These are phyloP conservation scores for Rotaria sp. DNA, from an alignment of 2,888 invertebrate species.

Conservation along the genomic window DNA sequence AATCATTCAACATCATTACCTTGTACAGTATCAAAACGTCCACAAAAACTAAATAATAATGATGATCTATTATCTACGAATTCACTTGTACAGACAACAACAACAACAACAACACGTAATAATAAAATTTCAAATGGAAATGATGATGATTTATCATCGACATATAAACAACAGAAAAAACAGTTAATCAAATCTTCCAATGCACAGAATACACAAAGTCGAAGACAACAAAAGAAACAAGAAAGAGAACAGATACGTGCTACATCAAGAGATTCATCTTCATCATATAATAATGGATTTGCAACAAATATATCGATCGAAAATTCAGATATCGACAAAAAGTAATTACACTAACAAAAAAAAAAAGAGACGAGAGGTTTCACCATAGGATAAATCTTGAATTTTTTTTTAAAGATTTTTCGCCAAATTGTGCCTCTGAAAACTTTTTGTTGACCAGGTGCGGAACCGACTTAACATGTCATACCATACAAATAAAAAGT, in stretches of 20 bases:
- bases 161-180: conserved; percentile 9
- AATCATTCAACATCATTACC: conserved; percentile 17
- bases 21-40: conserved; percentile 22
- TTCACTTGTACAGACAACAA: background rate
- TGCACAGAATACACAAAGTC: background rate
- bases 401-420: too few relatives aligned
- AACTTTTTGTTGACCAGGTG: too few relatives aligned
- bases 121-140: background rate
- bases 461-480: too few relatives aligned
- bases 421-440: too few relatives aligned
- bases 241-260: background rate
- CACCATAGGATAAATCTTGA: too few relatives aligned
- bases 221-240: conserved; percentile 16
- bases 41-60: background rate
- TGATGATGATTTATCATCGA: background rate
- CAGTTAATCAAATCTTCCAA: background rate
- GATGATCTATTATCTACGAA: background rate
- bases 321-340: conserved; percentile 1
- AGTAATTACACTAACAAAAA: background rate
- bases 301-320: background rate
- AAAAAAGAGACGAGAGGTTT: too few relatives aligned
- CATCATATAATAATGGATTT: conserved; percentile 26
- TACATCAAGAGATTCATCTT: background rate
- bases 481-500: too few relatives aligned
- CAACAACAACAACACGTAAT: background rate